Conservation (phyloP, 92 coral and sea anemone species). For the Epizoanthus ramosus region DNA sequence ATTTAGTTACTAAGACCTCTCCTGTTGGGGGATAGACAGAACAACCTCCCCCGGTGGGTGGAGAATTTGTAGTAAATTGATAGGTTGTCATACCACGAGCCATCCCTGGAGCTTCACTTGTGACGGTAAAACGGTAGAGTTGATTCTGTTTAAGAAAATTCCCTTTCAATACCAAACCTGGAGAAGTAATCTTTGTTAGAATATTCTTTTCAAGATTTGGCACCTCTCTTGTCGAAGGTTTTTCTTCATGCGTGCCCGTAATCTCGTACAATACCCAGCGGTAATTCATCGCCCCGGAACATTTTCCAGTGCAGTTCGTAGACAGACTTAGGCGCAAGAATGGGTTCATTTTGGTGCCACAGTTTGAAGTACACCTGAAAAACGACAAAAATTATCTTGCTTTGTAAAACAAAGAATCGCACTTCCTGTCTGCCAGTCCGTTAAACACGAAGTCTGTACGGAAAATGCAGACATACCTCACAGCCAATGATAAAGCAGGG, state of each 20-base stretch:
- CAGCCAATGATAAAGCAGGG: no score
- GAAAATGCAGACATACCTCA: no score
- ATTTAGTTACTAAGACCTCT: slow-evolving; percentile 55
- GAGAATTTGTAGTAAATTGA: slow-evolving; percentile 57
- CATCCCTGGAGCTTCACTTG: neutral
- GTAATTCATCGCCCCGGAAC: neutral
- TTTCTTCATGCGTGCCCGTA: neutral
- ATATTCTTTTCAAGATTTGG: neutral
- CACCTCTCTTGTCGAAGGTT: neutral
- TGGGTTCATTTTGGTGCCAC: slow-evolving; percentile 40
- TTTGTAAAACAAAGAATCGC: no score
- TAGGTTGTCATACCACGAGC: neutral
- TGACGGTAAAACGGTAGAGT: neutral
- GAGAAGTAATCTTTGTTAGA: neutral
- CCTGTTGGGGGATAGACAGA: slow-evolving; percentile 59
- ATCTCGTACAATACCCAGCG: neutral
- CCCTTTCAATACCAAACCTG: slow-evolving; percentile 11
- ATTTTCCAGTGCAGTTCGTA: slow-evolving; percentile 16
- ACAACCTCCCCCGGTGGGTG: slow-evolving; percentile 61
- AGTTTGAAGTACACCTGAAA: slow-evolving; percentile 45
- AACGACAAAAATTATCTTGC: no score
- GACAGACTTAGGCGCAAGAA: slow-evolving; percentile 29
- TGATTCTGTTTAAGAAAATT: neutral
- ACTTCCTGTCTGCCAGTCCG: no score
- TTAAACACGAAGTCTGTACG: no score